These are phyloP conservation scores for Icerya purchasi DNA, from an alignment of 2,888 invertebrate genomes.

Conservation along the genomic window DNA sequence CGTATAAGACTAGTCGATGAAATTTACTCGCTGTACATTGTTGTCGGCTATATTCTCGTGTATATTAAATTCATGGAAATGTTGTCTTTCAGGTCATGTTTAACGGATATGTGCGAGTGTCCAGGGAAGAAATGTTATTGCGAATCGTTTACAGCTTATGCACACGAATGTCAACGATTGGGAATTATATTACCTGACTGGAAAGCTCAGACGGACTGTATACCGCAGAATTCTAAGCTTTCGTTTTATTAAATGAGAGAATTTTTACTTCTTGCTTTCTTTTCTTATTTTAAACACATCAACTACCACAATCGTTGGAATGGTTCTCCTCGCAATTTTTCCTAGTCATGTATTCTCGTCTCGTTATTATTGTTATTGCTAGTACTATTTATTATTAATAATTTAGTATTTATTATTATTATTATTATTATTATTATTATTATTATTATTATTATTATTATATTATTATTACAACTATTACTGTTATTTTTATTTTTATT, in stretches of 20 bases:
- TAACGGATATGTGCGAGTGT: conserved; percentile 74
- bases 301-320: neutral
- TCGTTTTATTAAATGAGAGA: conserved; percentile 11
- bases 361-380: neutral
- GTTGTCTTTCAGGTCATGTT: conserved; percentile 38
- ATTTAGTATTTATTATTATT: too few species aligned
- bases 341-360: conserved; percentile 13
- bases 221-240: conserved; percentile 18
- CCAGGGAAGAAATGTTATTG: conserved; percentile 59
- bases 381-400: too few species aligned
- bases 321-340: conserved; percentile 10
- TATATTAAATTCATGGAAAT: neutral
- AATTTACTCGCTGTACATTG: neutral
- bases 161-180: conserved; percentile 59
- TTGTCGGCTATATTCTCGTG: neutral
- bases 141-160: conserved; percentile 72
- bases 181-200: conserved; percentile 51
- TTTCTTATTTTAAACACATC: neutral
- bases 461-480: too few species aligned
- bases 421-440: too few species aligned
- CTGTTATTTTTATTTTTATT: too few species aligned
- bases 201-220: conserved; percentile 46
- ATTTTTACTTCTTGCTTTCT: conserved; percentile 5
- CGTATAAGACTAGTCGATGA: neutral
- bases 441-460: too few species aligned